These are phyloP conservation scores for Lomographa bimaculata DNA, from an alignment of 2,888 invertebrate species.

Conservation along the genomic window DNA sequence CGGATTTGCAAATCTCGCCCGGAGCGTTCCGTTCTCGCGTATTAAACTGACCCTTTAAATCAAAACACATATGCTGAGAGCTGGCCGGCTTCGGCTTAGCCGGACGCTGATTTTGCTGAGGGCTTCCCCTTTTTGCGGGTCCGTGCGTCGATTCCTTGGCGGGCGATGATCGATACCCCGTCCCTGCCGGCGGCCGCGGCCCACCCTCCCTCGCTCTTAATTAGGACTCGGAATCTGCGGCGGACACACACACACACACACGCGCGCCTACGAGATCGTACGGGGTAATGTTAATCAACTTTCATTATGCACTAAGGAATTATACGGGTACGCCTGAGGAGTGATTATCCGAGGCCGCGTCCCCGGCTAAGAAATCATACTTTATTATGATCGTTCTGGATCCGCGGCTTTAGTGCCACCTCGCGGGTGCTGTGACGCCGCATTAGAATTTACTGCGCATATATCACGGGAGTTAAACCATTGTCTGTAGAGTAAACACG, in stretches of 20 bases:
- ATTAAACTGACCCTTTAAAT: slow-evolving; percentile 82
- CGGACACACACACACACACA: slow-evolving; percentile 89
- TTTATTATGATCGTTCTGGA: slow-evolving; percentile 77
- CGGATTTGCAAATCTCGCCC: slow-evolving; percentile 80
- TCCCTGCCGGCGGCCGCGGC: slow-evolving; percentile 71
- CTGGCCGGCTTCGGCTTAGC: slow-evolving; percentile 74
- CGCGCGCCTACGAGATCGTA: slow-evolving; percentile 50
- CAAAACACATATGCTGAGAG: slow-evolving; percentile 82
- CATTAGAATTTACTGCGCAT: slow-evolving; percentile 77
- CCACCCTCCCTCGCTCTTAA: slow-evolving; percentile 88
- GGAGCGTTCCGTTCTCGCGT: slow-evolving; percentile 73
- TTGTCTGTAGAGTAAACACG: slow-evolving; percentile 62
- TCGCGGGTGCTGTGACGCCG: slow-evolving; percentile 62
- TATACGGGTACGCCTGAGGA: slow-evolving; percentile 82
- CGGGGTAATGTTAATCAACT: slow-evolving; percentile 81
- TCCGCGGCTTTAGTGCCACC: slow-evolving; percentile 65
- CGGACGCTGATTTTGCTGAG: slow-evolving; percentile 79
- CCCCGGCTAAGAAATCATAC: slow-evolving; percentile 82
- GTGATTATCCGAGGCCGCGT: slow-evolving; percentile 78
- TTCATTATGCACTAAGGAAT: slow-evolving; percentile 84
- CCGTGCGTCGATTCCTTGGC: slow-evolving; percentile 82
- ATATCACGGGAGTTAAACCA: slow-evolving; percentile 64
- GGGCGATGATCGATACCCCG: slow-evolving; percentile 81
- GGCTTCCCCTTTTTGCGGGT: slow-evolving; percentile 81
- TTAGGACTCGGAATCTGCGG: slow-evolving; percentile 93